phyloP scores from a whole-genome alignment of 2,888 invertebrate species.

The Dicyrtoma fusca region DNA sequence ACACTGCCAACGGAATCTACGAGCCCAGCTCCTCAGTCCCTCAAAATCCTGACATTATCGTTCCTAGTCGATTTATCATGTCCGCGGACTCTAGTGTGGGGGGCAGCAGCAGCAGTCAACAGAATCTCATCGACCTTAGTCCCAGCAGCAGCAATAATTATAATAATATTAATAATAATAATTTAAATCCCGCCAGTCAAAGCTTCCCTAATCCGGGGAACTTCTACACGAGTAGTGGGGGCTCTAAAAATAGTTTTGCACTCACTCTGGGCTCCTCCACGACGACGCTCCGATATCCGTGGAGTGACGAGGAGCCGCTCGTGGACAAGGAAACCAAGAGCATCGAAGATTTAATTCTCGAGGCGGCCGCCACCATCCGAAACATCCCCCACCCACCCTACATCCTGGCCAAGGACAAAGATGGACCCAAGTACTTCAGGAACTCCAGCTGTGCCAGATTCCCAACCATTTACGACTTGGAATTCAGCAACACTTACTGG shows the following conservation, averaged over 20 bases:
- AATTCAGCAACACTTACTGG: slow-evolving; percentile 94
- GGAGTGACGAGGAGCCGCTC: slow-evolving; percentile 63
- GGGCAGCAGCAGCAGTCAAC: no score
- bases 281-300: slow-evolving; percentile 46
- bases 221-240: neutral
- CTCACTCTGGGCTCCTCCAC: slow-evolving; percentile 45
- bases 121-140: no score
- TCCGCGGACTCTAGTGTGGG: no score
- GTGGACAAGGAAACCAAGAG: slow-evolving; percentile 67
- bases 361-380: slow-evolving; percentile 60
- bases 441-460: slow-evolving; percentile 80
- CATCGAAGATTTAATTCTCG: slow-evolving; percentile 74
- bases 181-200: no score
- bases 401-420: slow-evolving; percentile 68
- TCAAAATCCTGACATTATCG: slow-evolving; percentile 55
- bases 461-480: slow-evolving; percentile 85
- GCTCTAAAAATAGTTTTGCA: slow-evolving; percentile 24
- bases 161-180: no score
- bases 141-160: no score
- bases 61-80: no score
- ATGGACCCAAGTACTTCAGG: slow-evolving; percentile 69
- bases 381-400: slow-evolving; percentile 75
- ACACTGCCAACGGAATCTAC: slow-evolving; percentile 38
- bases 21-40: neutral
- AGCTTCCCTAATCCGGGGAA: no score